Evolutionary conservation across 2,113 vertebrate species (phyloP), one percentile per base, ranked within the genome.

Genomic region (Pagrus major): DNA sequence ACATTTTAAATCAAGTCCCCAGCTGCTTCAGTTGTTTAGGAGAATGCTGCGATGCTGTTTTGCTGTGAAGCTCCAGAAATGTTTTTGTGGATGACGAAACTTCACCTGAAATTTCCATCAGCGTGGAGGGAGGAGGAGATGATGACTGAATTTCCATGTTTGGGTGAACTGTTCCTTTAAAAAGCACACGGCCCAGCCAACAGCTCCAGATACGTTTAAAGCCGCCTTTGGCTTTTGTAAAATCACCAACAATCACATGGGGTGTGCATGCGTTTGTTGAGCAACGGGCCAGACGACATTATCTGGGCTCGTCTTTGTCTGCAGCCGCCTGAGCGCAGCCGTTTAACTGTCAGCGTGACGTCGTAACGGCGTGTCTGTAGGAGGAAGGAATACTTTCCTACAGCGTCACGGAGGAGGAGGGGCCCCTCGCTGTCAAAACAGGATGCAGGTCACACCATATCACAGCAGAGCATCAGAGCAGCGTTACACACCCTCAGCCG

Each of bases 361-460:
- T 67, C 76, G 83, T 16, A 78, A 76, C 77, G 31, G 59, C 66
- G 20, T 51, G 55, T 37, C 74, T 41, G 52, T 3, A 41, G 23
- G 39, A 61, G 84, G 70, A 76, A 73, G 72, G 73, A 56, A 78
- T 63, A 77, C 51, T 84, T 84, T 83, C 77, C 81, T 85, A 35
- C 59, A 10, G 51, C 69, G 64, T 89, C 84, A 86, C 42, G 0
- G 67, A 18, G 42, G 56, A 20, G 68, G 76, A 37, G 81, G 81
- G 70, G 60, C 56, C 76, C 68, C 68, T 47, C 10, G 1, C 81
- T 89, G 81, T 81, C 76, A 81, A 75, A 92, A 92, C 88, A 92
- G 91, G 89, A 92, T 87, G 89, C 71, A 55, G 84, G 71, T 76
- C 83, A 49, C 78, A 42, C 47, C 74, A 44, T 84, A 86, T 82